Conservation (phyloP, 2,888 invertebrate species). For the Ochropleura plecta region DNA sequence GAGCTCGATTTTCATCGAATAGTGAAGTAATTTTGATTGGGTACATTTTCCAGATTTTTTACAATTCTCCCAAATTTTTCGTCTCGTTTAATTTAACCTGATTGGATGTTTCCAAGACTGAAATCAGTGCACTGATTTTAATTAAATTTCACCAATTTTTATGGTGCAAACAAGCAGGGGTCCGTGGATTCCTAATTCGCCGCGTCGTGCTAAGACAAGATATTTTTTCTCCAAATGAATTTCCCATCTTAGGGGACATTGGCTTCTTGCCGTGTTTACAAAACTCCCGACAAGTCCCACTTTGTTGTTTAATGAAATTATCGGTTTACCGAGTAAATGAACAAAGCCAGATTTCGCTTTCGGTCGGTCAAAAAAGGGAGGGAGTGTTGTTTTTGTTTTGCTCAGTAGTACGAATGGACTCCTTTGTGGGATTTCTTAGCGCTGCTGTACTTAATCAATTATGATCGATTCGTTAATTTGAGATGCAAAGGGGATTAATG, state of each 20-base stretch:
- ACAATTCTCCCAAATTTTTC: constrained; percentile 23
- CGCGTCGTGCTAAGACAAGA: constrained; percentile 79
- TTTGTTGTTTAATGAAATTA: constrained; percentile 91
- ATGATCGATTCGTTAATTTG: constrained; percentile 89
- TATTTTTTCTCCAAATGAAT: constrained; percentile 88
- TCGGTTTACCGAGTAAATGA: constrained; percentile 91
- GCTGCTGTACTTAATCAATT: constrained; percentile 88
- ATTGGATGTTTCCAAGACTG: constrained; percentile 63
- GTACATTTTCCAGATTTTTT: constrained; percentile 45
- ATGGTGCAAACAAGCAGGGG: constrained; percentile 74
- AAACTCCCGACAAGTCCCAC: constrained; percentile 86
- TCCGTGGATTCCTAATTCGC: constrained; percentile 80
- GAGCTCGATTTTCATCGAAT: constrained; percentile 72
- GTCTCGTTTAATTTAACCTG: constrained; percentile 52
- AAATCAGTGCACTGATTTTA: constrained; percentile 66
- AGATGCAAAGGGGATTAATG: constrained; percentile 82
- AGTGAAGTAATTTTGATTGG: constrained; percentile 56
- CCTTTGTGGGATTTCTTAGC: constrained; percentile 85
- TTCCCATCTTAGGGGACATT: constrained; percentile 89
- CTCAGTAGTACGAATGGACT: constrained; percentile 82
- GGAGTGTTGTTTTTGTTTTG: constrained; percentile 85
- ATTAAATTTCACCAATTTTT: constrained; percentile 68
- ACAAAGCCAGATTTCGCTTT: constrained; percentile 90
- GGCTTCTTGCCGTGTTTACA: constrained; percentile 90
- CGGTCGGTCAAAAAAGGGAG: constrained; percentile 86